Base-by-base conservation (phyloP, 2,113 vertebrate genomes). In the Microtus ochrogaster region DNA sequence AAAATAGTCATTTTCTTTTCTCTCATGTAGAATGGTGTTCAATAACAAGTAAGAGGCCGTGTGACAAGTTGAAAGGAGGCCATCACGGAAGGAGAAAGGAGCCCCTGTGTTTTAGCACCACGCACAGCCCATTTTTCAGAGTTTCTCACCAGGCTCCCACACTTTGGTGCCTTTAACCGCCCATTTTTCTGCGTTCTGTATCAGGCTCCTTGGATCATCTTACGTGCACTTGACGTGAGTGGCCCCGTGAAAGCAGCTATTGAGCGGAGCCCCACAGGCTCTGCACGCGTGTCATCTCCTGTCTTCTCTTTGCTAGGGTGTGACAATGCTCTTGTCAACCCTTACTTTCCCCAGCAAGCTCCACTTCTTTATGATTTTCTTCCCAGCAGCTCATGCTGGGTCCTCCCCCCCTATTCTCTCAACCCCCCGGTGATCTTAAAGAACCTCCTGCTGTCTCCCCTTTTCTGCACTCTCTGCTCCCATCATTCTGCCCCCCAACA, bases 1-100 rank as follows among this genome's bases (percentile, higher is more conserved):
- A 95, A 94, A 65, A 33, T 90, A 85, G 87, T 89, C 79, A 68
- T 86, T 94, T 96, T 90, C 86, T 65, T 66, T 66, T 33, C 84
- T 82, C 33, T 73, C 19, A 21, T 52, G 89, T 52, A 92, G 55
- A 88, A 88, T 52, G 66, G 73, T 68, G 44, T 73, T 94, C 88
- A 92, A 47, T 41, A 70, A 79, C 44, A 83, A 84, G 74, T 73
- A 90, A 87, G 89, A 87, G 82, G 22, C 65, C 61, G 11, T 17
- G 16, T 41, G 61, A 82, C 61, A 84, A 52, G 26, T 58, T 52
- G 58, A 90, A 79, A 81, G 87, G 86, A 86, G 52, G 33, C 24
- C 0, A 0, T 70, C 13, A 22, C 3, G 41, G 36, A 47, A 66
- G 41, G 52, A 72, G 90, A 86, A 49, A 77, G 52, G 52, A 74